Percentiles rank a stretch among this genome's conserved stretches.
These are phyloP conservation scores for Laticauda laticaudata DNA, from an alignment of 2,113 vertebrate species.

Conservation along the genomic window DNA sequence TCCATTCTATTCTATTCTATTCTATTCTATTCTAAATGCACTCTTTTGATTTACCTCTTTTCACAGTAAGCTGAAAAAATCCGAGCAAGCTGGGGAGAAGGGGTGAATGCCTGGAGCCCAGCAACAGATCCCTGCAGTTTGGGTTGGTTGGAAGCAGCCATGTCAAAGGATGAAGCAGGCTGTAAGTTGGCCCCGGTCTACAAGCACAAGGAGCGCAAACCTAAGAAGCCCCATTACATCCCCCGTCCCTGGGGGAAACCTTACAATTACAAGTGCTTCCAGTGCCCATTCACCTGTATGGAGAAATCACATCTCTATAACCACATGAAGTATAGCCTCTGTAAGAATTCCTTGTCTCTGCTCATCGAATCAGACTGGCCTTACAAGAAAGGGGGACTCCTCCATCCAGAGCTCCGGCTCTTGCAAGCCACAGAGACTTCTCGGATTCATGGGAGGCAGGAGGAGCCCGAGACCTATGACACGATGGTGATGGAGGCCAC, in stretches of 20 bases:
- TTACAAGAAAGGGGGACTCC: slow-evolving; percentile 84
- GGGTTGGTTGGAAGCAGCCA: slow-evolving; percentile 50
- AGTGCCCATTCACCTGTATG: slow-evolving; percentile 99
- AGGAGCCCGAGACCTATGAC: slow-evolving; percentile 56
- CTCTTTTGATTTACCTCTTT: neutral
- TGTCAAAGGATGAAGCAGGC: slow-evolving; percentile 83
- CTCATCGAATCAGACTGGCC: slow-evolving; percentile 93
- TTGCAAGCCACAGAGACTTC: slow-evolving; percentile 67
- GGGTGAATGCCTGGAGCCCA: fast-evolving
- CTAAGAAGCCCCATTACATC: slow-evolving; percentile 98
- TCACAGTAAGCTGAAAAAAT: slow-evolving; percentile 44
- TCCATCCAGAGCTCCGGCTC: slow-evolving; percentile 79
- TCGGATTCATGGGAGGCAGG: slow-evolving; percentile 42
- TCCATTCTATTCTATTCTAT: too few relatives aligned
- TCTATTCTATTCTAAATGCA: neutral
- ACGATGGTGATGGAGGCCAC: fast-evolving
- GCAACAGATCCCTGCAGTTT: neutral
- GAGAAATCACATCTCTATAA: slow-evolving; percentile 99
- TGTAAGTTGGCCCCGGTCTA: slow-evolving; percentile 81
- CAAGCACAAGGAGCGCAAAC: slow-evolving; percentile 92
- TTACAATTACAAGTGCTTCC: slow-evolving; percentile 99
- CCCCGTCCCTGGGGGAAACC: slow-evolving; percentile 96
- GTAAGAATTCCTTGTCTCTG: slow-evolving; percentile 95
- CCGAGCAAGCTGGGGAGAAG: neutral
- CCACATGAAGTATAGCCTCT: slow-evolving; percentile 99